Evolutionary conservation across 2,797 vertebrate genomes (phyloP), one percentile per base, ranked within the genome.

Genomic region (Acanthurus lineatus): DNA sequence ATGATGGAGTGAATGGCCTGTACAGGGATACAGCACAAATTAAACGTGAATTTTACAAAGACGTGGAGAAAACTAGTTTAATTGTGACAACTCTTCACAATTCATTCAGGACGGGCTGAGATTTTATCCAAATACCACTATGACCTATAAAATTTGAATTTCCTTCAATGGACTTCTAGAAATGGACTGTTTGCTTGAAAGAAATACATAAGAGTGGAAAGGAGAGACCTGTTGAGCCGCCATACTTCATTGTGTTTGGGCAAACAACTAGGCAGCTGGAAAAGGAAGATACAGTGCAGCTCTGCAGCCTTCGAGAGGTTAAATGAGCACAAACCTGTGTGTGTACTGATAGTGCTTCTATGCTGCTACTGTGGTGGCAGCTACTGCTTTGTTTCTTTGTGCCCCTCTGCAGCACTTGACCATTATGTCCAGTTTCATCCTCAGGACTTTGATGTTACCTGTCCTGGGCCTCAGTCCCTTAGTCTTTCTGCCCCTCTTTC

Each of bases 401-500:
- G 73, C 40, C 38, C 78, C 80, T 70, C 40, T 73, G 69, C 83
- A 68, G 71, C 67, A 75, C 85, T 83, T 82, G 79, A 85, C 86
- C 89, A 87, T 76, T 79, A 82, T 81, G 84, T 84, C 84, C 72
- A 78, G 77, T 76, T 84, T 85, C 64, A 82, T 87, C 32, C 12
- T 35, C 64, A 75, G 49, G 73, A 82, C 75, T 88, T 85, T 86
- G 84, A 81, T 86, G 80, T 77, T 74, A 81, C 76, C 76, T 42
- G 40, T 42, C 40, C 40, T 25, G 54, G 70, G 69, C 71, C 38
- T 73, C 52, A 17, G 38, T 69, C 64, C 69, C 20, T 60, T 25
- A 25, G 48, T 74, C 40, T 42, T 9, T 12, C 77, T 63, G 9
- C 65, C 61, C 40, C 40, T 69, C 38, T 63, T 54, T 40, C 61